Evolutionary conservation across 2,797 vertebrate species (phyloP).

Genomic region (Semotilus atromaculatus): DNA sequence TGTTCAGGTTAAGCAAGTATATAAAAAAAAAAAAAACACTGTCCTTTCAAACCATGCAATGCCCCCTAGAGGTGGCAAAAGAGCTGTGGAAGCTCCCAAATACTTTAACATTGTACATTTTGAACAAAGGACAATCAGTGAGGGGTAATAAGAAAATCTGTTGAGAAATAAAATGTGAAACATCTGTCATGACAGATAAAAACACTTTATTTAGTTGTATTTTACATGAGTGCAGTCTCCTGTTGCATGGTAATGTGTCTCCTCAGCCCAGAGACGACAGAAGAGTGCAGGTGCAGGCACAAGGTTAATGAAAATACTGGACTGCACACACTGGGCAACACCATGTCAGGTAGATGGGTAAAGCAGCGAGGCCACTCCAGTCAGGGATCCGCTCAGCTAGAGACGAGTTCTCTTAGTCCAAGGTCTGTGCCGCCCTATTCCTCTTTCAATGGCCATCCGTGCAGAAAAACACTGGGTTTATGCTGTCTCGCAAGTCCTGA

Average conservation of each 20-base stretch:
- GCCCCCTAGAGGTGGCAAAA: conserved; percentile 5
- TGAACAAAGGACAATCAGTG: not conserved
- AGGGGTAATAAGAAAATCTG: not conserved
- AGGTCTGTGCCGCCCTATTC: conserved; percentile 50
- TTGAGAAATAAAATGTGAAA: conserved; percentile 16
- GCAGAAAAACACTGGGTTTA: conserved; percentile 67
- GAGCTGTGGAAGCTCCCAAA: not conserved
- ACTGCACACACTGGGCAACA: conserved; percentile 75
- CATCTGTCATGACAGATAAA: conserved; percentile 74
- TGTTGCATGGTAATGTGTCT: conserved; percentile 66
- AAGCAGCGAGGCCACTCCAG: conserved; percentile 79
- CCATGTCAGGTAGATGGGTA: conserved; percentile 73
- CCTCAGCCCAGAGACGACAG: conserved; percentile 63
- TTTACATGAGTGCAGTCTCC: conserved; percentile 71
- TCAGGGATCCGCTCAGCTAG: conserved; percentile 64
- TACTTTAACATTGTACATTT: not conserved
- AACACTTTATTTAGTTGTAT: conserved; percentile 81
- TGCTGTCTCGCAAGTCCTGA: conserved; percentile 50
- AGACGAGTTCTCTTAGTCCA: conserved; percentile 65
- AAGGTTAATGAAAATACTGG: conserved; percentile 80
- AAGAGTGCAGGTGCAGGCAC: conserved; percentile 78
- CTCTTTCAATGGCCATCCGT: conserved; percentile 67
- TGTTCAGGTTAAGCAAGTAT: not conserved
- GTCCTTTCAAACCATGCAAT: not conserved
- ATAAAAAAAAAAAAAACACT: not conserved